Evolutionary conservation across 2,797 vertebrate genomes (phyloP).

Genomic region (Arnoldichthys spilopterus): DNA sequence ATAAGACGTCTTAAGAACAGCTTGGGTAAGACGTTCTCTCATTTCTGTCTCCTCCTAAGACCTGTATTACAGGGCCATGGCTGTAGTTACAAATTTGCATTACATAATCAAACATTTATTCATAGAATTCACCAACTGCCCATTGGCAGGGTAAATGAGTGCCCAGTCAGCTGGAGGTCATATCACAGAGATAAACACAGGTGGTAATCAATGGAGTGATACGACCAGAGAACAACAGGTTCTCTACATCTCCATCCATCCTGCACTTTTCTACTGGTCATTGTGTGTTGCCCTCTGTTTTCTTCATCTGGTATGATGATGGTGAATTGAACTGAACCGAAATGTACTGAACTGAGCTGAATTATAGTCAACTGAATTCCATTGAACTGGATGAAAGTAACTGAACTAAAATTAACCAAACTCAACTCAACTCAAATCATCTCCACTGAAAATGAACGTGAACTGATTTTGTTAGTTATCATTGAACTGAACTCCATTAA

Average conservation of each 20-base stretch:
- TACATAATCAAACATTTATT: background rate
- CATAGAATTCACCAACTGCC: background rate
- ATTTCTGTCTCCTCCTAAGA: background rate
- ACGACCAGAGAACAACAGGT: no score
- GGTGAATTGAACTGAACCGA: background rate
- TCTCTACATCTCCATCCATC: no score
- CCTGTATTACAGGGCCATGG: background rate
- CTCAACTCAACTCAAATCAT: background rate
- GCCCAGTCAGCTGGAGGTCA: background rate
- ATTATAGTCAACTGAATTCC: background rate
- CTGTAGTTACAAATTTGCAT: background rate
- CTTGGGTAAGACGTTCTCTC: background rate
- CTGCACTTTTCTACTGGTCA: background rate
- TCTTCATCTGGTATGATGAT: no score
- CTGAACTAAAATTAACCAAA: background rate
- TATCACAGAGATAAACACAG: no score
- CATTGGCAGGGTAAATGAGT: background rate
- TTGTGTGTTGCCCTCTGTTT: background rate
- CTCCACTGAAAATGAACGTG: background rate
- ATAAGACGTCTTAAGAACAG: background rate
- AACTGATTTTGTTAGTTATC: no score
- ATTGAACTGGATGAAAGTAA: background rate
- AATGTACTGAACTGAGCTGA: background rate
- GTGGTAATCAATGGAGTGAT: background rate
- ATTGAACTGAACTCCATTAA: no score